These are phyloP conservation scores for Bungarus multicinctus DNA, from an alignment of 2,113 vertebrate genomes.

Conservation along the genomic window DNA sequence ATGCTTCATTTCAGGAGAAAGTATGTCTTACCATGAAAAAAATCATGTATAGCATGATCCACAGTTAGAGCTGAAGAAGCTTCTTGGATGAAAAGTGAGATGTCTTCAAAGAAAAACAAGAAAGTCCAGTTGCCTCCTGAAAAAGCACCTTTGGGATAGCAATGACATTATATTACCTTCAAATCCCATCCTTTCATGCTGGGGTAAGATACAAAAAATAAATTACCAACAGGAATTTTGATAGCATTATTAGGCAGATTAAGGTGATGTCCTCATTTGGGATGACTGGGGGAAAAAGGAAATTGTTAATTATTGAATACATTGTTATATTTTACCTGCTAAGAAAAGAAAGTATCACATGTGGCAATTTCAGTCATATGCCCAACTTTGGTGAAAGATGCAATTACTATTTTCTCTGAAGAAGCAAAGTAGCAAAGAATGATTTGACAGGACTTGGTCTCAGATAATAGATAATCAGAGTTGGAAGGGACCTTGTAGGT, in stretches of 20 bases:
- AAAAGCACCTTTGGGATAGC: no score
- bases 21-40: not conserved
- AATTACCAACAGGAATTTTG: not conserved
- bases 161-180: not conserved
- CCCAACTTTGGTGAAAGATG: not conserved
- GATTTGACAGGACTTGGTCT: not conserved
- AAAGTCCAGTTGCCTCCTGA: no score
- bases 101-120: no score
- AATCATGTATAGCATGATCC: not conserved
- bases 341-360: not conserved
- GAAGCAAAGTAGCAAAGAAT: not conserved
- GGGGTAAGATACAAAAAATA: not conserved
- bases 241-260: not conserved
- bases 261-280: not conserved
- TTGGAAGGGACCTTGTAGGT: no score
- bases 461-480: no score
- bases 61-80: no score
- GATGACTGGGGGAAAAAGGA: not conserved
- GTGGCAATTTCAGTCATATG: not conserved
- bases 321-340: not conserved
- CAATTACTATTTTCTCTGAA: not conserved
- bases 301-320: not conserved
- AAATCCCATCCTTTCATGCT: not conserved
- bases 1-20: not conserved
- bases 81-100: no score